Conservation (phyloP, 2,888 invertebrate genomes). For the Caenorhabditis zanzibari region DNA sequence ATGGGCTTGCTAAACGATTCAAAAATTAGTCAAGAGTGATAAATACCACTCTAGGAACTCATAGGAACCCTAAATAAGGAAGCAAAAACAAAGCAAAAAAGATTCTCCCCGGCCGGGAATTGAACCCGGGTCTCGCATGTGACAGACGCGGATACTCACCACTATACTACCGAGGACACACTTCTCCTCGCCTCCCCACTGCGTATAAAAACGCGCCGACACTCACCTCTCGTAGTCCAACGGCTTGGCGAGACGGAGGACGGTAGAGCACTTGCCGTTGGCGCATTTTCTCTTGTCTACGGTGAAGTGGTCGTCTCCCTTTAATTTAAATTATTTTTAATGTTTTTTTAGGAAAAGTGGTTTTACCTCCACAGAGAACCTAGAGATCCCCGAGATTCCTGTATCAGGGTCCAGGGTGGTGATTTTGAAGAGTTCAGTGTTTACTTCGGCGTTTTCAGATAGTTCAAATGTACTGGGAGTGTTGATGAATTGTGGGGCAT, state of each 20-base stretch:
- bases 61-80: background rate
- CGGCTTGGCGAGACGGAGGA: constrained; percentile 58
- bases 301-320: constrained; percentile 57
- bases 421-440: constrained; percentile 64
- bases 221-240: constrained; percentile 66
- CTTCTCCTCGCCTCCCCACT: background rate
- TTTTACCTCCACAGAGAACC: constrained; percentile 68
- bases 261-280: constrained; percentile 68
- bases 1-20: constrained; percentile 41
- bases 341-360: background rate
- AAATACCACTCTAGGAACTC: background rate
- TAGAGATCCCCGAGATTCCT: constrained; percentile 76
- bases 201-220: background rate
- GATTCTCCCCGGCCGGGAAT: constrained; percentile 75
- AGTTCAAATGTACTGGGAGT: constrained; percentile 88
- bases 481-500: constrained; percentile 86
- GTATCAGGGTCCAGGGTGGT: constrained; percentile 75
- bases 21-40: background rate
- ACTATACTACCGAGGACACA: constrained; percentile 72
- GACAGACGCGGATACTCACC: constrained; percentile 77
- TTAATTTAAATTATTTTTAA: background rate
- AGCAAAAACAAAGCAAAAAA: constrained; percentile 32
- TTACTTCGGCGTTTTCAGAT: constrained; percentile 64
- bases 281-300: constrained; percentile 67
- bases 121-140: constrained; percentile 77